phyloP scores from a whole-genome alignment of 35 echinoderm and acorn worm genomes.

The Eucidaris tribuloides region DNA sequence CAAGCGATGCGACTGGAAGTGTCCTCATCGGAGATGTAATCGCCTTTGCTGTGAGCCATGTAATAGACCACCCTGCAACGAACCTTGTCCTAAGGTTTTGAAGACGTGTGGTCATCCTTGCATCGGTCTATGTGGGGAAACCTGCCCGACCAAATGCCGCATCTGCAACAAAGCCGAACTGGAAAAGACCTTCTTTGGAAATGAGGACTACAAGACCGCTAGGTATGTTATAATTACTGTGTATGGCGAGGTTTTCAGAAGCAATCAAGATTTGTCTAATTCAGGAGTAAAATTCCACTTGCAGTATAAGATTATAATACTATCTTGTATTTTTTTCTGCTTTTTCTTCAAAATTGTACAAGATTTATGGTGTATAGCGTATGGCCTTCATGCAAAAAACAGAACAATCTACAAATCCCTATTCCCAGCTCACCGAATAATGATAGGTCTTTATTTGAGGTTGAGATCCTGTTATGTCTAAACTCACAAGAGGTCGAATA shows the following conservation, averaged over 20 bases:
- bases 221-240: constrained; percentile 8
- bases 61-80: constrained; percentile 2
- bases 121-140: constrained; percentile 75
- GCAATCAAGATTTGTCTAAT: neutral
- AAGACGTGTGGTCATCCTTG: constrained; percentile 53
- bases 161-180: constrained; percentile 64
- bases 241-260: constrained; percentile 2
- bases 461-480: no score
- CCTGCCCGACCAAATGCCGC: constrained; percentile 58
- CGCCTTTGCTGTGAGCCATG: constrained; percentile 12
- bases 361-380: no score
- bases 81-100: constrained; percentile 25
- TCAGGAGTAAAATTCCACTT: neutral
- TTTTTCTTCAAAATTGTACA: no score
- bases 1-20: constrained; percentile 20
- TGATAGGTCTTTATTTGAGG: neutral
- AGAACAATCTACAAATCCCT: neutral
- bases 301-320: neutral
- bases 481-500: no score
- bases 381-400: no score
- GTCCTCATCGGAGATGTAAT: neutral
- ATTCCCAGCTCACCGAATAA: neutral
- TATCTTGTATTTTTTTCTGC: no score
- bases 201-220: neutral
- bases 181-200: neutral